Evolutionary conservation across 2,888 invertebrate species (phyloP), one percentile per base, ranked within the genome.

Genomic region (Heteropelma amictum): DNA sequence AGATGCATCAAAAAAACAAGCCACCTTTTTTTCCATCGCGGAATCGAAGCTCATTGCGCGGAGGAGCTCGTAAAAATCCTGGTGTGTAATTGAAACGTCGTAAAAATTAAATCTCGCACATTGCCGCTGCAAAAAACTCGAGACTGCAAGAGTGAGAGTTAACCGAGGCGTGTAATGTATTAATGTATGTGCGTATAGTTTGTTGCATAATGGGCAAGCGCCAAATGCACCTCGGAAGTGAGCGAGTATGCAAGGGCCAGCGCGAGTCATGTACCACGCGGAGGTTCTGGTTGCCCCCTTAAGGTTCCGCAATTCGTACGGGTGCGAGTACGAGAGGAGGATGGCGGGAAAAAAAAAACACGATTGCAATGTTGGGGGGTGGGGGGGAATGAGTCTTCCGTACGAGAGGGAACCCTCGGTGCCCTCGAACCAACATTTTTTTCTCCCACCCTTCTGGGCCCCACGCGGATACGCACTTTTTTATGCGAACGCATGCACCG

Each of bases 401-500:
- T 49, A 19, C 71, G 75, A 45, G 21, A 30, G 53, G 64, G 56
- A 60, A 30, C 60, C 65, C 70, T 53, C 49, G 38, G 54, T 65
- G 70, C 74, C 74, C 65, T 71, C 54, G 74, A 56, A 60, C 54
- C 6, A 67, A 28, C 49, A 67, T 61, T 67, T 71, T 75, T 75
- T 75, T 74, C 40, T 68, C 56, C 65, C 74, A 65, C 65, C 70
- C 74, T 42, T 33, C 17, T 30, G 54, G 67, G 77, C 78, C 76
- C 78, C 80, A 79, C 81, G 82, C 73, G 64, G 76, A 79, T 77
- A 72, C 75, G 77, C 60, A 60, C 71, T 75, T 79, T 79, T 80
- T 80, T 78, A 76, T 64, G 70, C 63, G 63, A 65, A 73, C 61
- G 75, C 75, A 75, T 71, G 75, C 75, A 75, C 75, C 75, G 69